Percentiles rank a stretch among this genome's conserved stretches.
phyloP scores from a whole-genome alignment of 2,113 vertebrate genomes.

The Eubucco bourcierii region DNA sequence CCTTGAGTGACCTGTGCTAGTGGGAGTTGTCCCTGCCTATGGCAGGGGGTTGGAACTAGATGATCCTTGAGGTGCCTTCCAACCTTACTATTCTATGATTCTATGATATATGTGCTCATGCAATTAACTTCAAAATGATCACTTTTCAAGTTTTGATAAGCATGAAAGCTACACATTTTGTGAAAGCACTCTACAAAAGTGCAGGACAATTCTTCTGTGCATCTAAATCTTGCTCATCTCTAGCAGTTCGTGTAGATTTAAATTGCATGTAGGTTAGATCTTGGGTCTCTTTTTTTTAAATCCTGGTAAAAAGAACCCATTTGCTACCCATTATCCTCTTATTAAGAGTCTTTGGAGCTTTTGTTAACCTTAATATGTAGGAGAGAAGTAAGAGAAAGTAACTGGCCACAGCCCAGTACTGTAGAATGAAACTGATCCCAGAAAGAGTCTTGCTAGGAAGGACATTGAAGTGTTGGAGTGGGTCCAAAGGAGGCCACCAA shows the following conservation, averaged over 20 bases:
- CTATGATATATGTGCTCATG: not conserved
- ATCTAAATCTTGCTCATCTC: rapidly evolving
- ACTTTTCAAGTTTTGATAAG: not conserved
- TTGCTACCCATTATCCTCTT: not conserved
- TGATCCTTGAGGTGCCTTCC: no score
- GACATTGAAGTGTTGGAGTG: no score
- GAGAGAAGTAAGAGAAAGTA: not conserved
- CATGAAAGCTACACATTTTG: not conserved
- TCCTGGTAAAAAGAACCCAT: not conserved
- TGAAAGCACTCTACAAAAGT: not conserved
- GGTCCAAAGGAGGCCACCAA: no score
- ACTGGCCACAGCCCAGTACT: not conserved
- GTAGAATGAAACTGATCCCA: not conserved
- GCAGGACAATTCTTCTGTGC: not conserved
- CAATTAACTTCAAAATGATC: not conserved
- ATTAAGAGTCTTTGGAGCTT: not conserved
- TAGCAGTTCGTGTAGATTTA: not conserved
- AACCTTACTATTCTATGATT: no score
- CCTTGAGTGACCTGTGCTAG: no score
- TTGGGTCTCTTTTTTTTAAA: not conserved
- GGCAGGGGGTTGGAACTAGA: no score
- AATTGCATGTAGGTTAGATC: not conserved
- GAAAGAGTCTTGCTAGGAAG: not conserved
- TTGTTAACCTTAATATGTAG: not conserved
- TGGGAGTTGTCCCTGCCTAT: no score